Percentiles rank a stretch among this genome's conserved stretches.
Conservation (phyloP, 2,888 invertebrate species). For the Magallana nippona region DNA sequence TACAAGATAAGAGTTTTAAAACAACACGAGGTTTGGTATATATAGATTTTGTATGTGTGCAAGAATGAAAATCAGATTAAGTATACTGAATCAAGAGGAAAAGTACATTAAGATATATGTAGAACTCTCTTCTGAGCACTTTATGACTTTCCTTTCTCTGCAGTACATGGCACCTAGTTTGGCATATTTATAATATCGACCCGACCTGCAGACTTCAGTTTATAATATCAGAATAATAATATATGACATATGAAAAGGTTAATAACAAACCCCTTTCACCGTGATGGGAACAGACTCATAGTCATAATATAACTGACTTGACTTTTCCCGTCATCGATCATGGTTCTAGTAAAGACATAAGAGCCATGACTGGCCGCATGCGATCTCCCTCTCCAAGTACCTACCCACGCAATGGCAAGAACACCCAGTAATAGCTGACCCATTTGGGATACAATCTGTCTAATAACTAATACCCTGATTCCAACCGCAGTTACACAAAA, state of each 20-base stretch:
- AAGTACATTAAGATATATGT: neutral
- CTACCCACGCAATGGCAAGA: too few species aligned
- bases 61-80: neutral
- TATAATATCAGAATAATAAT: neutral
- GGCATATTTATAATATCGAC: neutral
- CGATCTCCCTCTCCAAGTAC: too few species aligned
- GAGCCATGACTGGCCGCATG: too few species aligned
- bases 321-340: too few species aligned
- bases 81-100: neutral
- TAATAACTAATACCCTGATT: neutral
- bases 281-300: too few species aligned
- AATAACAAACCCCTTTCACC: too few species aligned
- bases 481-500: neutral
- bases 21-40: constrained; percentile 4
- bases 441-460: neutral
- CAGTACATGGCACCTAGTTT: constrained; percentile 28
- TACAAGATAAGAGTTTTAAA: neutral
- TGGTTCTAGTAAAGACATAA: too few species aligned
- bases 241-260: neutral
- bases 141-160: neutral
- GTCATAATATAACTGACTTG: too few species aligned
- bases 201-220: neutral
- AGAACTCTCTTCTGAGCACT: neutral
- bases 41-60: neutral
- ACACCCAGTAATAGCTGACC: too few species aligned